Base-by-base conservation (phyloP, 2,113 vertebrate species). In the Dasypus novemcinctus region DNA sequence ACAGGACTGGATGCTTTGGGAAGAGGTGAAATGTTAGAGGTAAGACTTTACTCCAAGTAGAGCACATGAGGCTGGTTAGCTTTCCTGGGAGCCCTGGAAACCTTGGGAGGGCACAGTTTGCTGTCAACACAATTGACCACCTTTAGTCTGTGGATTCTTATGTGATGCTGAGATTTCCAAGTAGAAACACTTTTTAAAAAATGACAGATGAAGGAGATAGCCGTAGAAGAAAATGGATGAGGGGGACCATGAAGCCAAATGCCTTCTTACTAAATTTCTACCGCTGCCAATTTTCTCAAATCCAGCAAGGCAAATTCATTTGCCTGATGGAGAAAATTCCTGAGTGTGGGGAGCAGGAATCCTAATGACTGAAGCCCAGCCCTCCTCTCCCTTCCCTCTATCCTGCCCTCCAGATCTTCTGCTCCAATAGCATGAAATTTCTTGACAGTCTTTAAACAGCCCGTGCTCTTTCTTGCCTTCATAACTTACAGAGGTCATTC, bases 341-440 rank as follows among this genome's bases (percentile, higher is more conserved):
- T 27, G 4, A 82, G 29, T n/a, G 4, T 0, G 5, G 52, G 17
- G 18, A 63, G 10, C 23, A 25, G 59, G 41, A 41, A 38, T 36
- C 13, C 43, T 36, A 54, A 1, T 4, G 18, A 15, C 0, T 13
- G 0, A 52, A 52, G 1, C 20, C 14, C 10, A 18, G 10, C 5
- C 25, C 18, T 4, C n/a, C 36, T 33, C 36, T 63, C 14, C 25
- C 15, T 36, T 6, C 49, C 11, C 9, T 18, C 14, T 0, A 1
- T 52, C 3, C 7, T 8, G 36, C 14, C 4, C 43, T 1, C 20
- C 20, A 2, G 1, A 2, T 23, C 54, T 10, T 78, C 27, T 5
- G 11, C 36, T 10, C 15, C 23, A 64, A 13, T 25, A 0, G 10
- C 7, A 69, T 18, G 71, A 82, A 33, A 3, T 57, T 69, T 75